Base-by-base conservation (phyloP, 2,888 invertebrate genomes). In the Tanytarsus gracilentus region DNA sequence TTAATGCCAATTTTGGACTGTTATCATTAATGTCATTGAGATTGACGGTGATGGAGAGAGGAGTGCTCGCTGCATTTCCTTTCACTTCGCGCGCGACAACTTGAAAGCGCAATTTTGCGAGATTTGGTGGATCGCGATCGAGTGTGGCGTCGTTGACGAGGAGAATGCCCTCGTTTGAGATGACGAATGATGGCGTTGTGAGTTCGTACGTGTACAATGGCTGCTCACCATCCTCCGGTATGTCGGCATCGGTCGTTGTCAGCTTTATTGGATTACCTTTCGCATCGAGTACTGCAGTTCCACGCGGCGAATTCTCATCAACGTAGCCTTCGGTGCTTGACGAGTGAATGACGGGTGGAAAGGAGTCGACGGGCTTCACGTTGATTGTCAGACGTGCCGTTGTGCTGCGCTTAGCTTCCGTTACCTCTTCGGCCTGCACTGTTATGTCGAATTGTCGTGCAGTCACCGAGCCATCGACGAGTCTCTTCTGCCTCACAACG, bases 21-120 rank as follows among this genome's bases (percentile, higher is more conserved):
- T 93, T 93, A 70, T 93, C 93, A 69, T 93, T 93, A 51, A 86
- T 84, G 71, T 93, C 92, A 62, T 85, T 78, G 62, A 90, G 72
- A 44, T 81, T 79, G 0, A 93, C 90, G 0, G 85, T 82, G 39
- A 93, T 71, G 0, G 87, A 86, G 16, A 88, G 75, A 0, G 93
- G 93, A 4, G 90, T 83, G 63, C 91, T 91, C 2, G 90, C 90
- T 0, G 88, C 88, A 25, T 79, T 78, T 1, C 86, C 87, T 52
- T 79, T 82, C 55, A 81, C 83, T 73, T 93, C 92, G 3, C 92
- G 77, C 1, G 90, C 92, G 4, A 92, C 89, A 52, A 92, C 84
- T 77, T 93, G 93, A 71, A 93, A 92, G 67, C 87, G 84, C 68
- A 87, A 89, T 68, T 84, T 84, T 23, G 87, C 87, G 0, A 85